A percentile compares a stretch with the other conserved stretches of the same genome.
Conservation (phyloP, 2,113 vertebrate genomes). For the Brienomyrus longianalis region DNA sequence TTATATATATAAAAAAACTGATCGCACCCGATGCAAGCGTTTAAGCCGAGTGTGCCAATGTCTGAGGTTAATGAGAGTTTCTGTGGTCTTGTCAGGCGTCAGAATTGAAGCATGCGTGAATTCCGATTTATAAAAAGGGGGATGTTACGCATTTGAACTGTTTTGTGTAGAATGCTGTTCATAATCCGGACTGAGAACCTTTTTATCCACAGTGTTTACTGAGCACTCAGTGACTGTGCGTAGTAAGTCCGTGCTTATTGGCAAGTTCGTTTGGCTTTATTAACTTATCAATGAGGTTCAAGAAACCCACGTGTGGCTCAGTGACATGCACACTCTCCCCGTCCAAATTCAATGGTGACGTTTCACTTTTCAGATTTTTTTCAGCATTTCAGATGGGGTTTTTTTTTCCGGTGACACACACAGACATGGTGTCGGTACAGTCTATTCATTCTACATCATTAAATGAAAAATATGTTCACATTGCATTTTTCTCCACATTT, state of each 20-base stretch:
- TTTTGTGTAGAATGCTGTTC: neutral
- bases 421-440: neutral
- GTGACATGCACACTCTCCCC: neutral
- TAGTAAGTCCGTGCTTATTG: neutral
- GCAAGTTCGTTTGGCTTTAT: neutral
- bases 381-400: neutral
- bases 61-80: neutral
- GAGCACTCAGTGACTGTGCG: neutral
- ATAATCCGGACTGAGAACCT: neutral
- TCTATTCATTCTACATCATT: neutral
- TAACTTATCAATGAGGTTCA: neutral
- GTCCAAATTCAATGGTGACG: neutral
- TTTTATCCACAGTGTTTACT: neutral
- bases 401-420: neutral
- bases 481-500: neutral
- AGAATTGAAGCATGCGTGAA: neutral
- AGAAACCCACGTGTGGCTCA: neutral
- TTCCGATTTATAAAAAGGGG: neutral
- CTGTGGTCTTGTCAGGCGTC: neutral
- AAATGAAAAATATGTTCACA: neutral
- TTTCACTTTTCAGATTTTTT: no score
- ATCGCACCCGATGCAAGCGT: neutral
- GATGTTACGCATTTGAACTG: neutral
- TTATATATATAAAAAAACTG: neutral
- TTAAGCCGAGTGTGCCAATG: neutral